phyloP scores from a whole-genome alignment of 2,797 vertebrate species.

The Acropternis orthonyx region DNA sequence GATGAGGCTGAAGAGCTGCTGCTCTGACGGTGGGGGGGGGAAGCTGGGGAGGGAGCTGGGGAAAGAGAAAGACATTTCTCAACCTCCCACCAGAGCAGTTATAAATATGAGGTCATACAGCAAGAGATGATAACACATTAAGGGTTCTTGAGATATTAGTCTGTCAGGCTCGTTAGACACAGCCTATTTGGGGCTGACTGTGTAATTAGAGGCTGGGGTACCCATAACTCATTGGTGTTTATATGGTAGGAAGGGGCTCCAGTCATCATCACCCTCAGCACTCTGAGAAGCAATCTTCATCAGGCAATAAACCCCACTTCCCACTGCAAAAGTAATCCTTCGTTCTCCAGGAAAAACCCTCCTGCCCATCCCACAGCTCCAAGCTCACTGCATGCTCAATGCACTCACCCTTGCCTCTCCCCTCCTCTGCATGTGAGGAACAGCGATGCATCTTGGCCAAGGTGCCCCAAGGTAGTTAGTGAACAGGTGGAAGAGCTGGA shows the following conservation, averaged over 20 bases:
- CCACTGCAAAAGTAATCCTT: neutral
- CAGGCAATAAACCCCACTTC: neutral
- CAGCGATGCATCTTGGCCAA: accelerated
- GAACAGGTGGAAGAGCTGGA: neutral
- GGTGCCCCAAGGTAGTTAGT: neutral
- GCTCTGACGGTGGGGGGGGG: neutral
- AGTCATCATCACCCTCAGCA: constrained; percentile 22
- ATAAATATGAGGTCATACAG: constrained; percentile 78
- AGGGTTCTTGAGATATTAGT: constrained; percentile 76
- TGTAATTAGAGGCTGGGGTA: constrained; percentile 76
- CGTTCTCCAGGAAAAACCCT: neutral
- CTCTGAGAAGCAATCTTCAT: constrained; percentile 50
- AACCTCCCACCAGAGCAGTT: constrained; percentile 69
- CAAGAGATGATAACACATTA: constrained; percentile 77
- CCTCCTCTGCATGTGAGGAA: neutral
- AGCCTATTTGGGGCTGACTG: constrained; percentile 76
- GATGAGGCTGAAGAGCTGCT: constrained; percentile 62
- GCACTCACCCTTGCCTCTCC: neutral
- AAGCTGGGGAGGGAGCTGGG: neutral
- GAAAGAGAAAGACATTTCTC: constrained; percentile 69
- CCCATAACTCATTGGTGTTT: constrained; percentile 74
- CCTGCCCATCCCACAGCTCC: neutral
- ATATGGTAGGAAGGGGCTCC: constrained; percentile 52
- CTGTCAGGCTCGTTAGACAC: constrained; percentile 76
- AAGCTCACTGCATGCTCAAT: neutral